phyloP scores from a whole-genome alignment of 2,888 invertebrate genomes.

The Periphyllus acericola region DNA sequence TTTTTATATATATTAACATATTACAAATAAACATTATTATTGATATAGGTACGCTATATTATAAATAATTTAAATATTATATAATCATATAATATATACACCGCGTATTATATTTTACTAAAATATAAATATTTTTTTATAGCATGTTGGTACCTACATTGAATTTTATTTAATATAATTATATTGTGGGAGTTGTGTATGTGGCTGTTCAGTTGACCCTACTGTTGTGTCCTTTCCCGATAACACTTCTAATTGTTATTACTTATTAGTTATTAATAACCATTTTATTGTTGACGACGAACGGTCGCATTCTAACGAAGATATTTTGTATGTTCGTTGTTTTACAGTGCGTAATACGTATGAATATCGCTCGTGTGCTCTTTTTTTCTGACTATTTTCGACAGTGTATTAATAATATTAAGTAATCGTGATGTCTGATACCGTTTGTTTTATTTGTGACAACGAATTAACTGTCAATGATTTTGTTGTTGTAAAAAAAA shows the following conservation, averaged over 20 bases:
- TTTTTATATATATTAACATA: background rate
- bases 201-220: too few relatives aligned
- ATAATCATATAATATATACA: background rate
- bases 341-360: background rate
- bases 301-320: background rate
- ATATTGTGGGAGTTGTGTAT: too few relatives aligned
- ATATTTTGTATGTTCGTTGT: conserved; percentile 21
- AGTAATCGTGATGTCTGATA: conserved; percentile 33
- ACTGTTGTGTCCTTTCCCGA: too few relatives aligned
- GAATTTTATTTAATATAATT: too few relatives aligned
- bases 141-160: too few relatives aligned
- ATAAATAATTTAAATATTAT: background rate
- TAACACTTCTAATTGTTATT: background rate
- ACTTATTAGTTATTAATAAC: background rate
- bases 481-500: conserved; percentile 33
- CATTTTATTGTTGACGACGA: background rate
- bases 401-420: background rate
- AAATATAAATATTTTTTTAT: too few relatives aligned
- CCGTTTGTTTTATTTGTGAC: conserved; percentile 19
- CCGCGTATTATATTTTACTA: background rate
- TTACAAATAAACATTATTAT: conserved; percentile 4
- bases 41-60: background rate
- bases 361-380: conserved; percentile 9
- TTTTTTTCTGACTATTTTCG: conserved; percentile 26
- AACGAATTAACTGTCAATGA: conserved; percentile 15